Base-by-base conservation (phyloP, 1,140 invertebrate genomes). In the Antheraea pernyi region DNA sequence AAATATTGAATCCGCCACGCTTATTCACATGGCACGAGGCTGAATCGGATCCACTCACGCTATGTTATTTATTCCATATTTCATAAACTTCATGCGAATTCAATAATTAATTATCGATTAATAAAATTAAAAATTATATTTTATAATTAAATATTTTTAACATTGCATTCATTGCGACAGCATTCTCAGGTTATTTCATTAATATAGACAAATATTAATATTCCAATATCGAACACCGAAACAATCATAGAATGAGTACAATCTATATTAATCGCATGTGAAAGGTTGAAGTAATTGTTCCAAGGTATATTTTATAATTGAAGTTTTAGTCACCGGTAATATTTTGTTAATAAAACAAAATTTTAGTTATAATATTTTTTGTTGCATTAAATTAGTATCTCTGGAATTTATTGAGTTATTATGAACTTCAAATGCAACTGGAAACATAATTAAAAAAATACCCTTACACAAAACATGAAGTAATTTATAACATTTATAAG, bases 1-100 rank as follows among this genome's bases (percentile, higher is more conserved):
- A 83, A 86, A 84, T 84, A 90, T 90, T 75, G 77, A 68, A 89
- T 90, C 84, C 74, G 86, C 70, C 70, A 88, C 86, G 89, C 77
- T 85, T 78, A 74, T 79, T 79, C 72, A 72, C 68, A 79, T 71
- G 79, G 82, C 82, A 89, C 86, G 81, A 81, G 84, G 82, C 77
- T 69, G 67, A 65, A 72, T 76, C 74, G 67, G 73, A 73, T 77
- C 62, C 71, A 71, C 73, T 74, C 70, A 73, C 71, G 66, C 68
- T 65, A 68, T 70, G 46, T 62, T 74, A 59, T 71, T 69, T 74
- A 59, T 71, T 69, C 67, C 46, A 13, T 53, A 42, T 6, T 53
- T 66, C 62, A 69, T 72, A 62, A 22, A 69, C 59, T 65, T 68
- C 69, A 66, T 72, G 70, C 65, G 62, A 65, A 74, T 70, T 71